Evolutionary conservation across 2,797 vertebrate genomes (phyloP).

Genomic region (Lophotriccus pileatus): DNA sequence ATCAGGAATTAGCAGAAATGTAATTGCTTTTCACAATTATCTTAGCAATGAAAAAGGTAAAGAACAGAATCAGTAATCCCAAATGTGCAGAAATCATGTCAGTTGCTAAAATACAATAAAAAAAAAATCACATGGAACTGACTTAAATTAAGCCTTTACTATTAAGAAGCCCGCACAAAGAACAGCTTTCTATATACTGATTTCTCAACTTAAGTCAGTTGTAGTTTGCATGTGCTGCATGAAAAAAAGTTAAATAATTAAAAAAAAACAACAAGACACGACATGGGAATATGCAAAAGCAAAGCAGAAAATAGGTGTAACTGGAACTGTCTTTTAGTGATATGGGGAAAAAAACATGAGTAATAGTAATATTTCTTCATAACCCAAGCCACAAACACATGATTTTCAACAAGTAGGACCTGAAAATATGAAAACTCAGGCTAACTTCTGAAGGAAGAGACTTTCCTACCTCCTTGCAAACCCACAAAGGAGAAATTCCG

Average conservation of each 20-base stretch:
- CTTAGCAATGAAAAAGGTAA: neutral
- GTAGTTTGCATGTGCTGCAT: neutral
- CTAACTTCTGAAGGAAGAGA: neutral
- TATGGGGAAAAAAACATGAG: accelerated
- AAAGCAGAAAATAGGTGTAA: neutral
- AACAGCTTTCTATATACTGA: neutral
- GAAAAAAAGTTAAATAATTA: neutral
- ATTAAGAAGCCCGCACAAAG: neutral
- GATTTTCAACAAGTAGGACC: neutral
- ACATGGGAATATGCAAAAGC: neutral
- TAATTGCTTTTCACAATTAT: neutral
- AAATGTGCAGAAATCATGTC: neutral
- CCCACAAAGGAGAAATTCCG: neutral
- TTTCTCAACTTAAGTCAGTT: neutral
- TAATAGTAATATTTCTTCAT: neutral
- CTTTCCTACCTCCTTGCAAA: neutral
- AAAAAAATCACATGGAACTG: accelerated
- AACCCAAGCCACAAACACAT: neutral
- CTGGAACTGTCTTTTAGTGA: neutral
- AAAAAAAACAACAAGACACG: neutral
- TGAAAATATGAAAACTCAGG: neutral
- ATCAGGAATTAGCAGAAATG: neutral
- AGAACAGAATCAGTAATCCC: neutral
- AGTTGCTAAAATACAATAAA: neutral
- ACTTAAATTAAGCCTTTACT: neutral